phyloP scores from a whole-genome alignment of 2,797 vertebrate genomes.

The Protosalanx chinensis region DNA sequence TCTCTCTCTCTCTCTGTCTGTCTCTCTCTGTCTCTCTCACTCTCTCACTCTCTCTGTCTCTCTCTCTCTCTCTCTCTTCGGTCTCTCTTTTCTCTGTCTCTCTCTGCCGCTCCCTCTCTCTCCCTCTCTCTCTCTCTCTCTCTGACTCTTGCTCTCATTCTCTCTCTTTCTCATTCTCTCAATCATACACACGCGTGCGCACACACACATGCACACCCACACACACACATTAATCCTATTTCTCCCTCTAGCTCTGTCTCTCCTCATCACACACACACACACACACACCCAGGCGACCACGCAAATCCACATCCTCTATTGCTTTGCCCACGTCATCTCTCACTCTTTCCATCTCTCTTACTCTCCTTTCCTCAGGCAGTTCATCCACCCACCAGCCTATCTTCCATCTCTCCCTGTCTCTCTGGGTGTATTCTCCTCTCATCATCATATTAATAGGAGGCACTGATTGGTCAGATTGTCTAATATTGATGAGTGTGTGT shows the following conservation, averaged over 20 bases:
- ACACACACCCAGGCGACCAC: conserved; percentile 36
- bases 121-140: too few species aligned
- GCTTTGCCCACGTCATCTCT: conserved; percentile 57
- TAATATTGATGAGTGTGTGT: conserved; percentile 53
- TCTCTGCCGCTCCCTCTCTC: too few species aligned
- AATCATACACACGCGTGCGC: too few species aligned
- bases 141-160: too few species aligned
- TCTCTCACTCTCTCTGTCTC: conserved; percentile 43
- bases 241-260: conserved; percentile 13
- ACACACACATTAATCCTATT: neutral
- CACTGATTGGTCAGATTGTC: conserved; percentile 59
- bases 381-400: conserved; percentile 37
- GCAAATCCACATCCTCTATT: conserved; percentile 40
- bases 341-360: conserved; percentile 50
- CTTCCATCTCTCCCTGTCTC: neutral
- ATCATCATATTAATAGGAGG: conserved; percentile 61
- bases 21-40: conserved; percentile 29
- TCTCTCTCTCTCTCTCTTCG: conserved; percentile 29
- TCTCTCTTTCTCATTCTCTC: too few species aligned
- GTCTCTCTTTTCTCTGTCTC: too few species aligned
- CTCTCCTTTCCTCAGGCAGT: conserved; percentile 26
- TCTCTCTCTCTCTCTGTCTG: too few species aligned
- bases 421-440: conserved; percentile 1
- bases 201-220: neutral
- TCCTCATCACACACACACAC: conserved; percentile 4